These are phyloP conservation scores for Tadarida brasiliensis DNA, from an alignment of 2,797 vertebrate genomes.

Conservation along the genomic window DNA sequence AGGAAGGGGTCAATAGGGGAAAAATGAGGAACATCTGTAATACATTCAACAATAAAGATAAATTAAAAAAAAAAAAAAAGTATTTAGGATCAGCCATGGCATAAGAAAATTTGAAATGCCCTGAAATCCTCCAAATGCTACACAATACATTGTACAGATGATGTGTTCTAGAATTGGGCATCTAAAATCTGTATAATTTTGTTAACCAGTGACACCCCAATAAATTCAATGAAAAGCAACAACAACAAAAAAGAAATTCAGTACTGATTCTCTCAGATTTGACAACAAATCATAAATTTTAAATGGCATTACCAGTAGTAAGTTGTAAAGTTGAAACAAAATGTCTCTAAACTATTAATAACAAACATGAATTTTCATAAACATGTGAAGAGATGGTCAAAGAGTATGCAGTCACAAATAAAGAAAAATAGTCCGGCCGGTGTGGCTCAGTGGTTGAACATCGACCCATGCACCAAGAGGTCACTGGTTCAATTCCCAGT, in stretches of 20 bases:
- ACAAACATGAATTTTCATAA: background rate
- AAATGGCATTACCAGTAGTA: background rate
- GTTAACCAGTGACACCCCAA: no score
- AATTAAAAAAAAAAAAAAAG: background rate
- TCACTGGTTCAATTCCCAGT: no score
- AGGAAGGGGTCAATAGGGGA: no score
- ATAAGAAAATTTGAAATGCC: background rate
- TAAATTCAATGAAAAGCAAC: no score
- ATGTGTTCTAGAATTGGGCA: no score
- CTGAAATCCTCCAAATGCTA: background rate
- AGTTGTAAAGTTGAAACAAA: background rate
- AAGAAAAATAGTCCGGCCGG: no score
- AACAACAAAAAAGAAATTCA: background rate
- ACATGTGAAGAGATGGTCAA: background rate
- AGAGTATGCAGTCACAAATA: background rate
- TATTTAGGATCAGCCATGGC: background rate
- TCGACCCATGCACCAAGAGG: no score
- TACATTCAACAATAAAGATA: no score
- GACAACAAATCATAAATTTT: background rate
- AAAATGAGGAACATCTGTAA: no score
- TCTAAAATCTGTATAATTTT: no score
- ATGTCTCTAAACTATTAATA: background rate
- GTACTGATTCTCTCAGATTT: background rate
- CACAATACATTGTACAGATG: no score
- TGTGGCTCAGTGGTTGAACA: no score